These are phyloP conservation scores for Drosophila arizonae DNA, from an alignment of 1,140 invertebrate species.

Conservation along the genomic window DNA sequence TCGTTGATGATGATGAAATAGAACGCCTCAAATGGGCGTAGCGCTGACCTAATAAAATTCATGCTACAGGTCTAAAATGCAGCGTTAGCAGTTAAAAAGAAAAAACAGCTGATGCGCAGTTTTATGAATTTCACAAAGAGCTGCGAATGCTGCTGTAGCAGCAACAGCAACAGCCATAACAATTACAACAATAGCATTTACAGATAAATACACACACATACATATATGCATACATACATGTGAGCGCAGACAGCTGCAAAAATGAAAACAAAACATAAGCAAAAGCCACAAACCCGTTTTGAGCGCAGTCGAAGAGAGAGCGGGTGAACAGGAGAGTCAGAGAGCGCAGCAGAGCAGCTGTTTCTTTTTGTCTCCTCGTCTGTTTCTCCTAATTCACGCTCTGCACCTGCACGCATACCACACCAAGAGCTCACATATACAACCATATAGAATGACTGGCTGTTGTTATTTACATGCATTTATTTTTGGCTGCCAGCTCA, in stretches of 20 bases:
- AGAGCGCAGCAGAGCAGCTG: conserved; percentile 14
- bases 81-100: conserved; percentile 41
- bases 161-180: conserved; percentile 36
- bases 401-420: conserved; percentile 48
- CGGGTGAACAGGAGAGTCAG: not conserved
- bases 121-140: conserved; percentile 64
- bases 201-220: conserved; percentile 11
- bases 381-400: conserved; percentile 9
- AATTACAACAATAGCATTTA: conserved; percentile 38
- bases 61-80: conserved; percentile 50
- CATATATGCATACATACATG: conserved; percentile 13
- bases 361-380: conserved; percentile 3
- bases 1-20: conserved; percentile 41
- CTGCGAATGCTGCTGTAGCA: conserved; percentile 59
- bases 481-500: conserved; percentile 26
- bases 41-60: conserved; percentile 65
- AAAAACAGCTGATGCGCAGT: conserved; percentile 74
- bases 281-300: conserved; percentile 61
- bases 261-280: conserved; percentile 70
- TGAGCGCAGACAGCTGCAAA: conserved; percentile 67
- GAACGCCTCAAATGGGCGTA: conserved; percentile 31
- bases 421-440: not conserved
- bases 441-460: not conserved
- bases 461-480: conserved; percentile 19
- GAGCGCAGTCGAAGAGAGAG: conserved; percentile 6